Percentiles rank a stretch among this genome's conserved stretches.
phyloP scores from a whole-genome alignment of 2,113 vertebrate genomes.

The Crotalus horridus region DNA sequence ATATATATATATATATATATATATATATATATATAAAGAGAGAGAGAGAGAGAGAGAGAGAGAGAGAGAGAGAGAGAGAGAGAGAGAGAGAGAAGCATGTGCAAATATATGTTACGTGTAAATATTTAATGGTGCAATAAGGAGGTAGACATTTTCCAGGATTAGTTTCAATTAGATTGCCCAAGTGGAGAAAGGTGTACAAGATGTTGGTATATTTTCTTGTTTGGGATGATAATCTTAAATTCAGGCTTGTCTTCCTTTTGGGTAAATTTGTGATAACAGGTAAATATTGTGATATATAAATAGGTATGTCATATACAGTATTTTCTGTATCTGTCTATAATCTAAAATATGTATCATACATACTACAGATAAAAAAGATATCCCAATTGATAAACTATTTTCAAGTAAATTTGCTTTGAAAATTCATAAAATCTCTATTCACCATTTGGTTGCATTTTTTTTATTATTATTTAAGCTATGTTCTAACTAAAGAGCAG shows the following conservation, averaged over 20 bases:
- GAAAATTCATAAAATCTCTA: neutral
- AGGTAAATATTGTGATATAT: neutral
- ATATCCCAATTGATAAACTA: neutral
- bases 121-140: neutral
- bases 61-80: neutral
- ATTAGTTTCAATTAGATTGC: neutral
- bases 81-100: neutral
- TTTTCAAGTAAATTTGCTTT: neutral
- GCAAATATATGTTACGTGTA: neutral
- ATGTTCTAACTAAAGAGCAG: neutral
- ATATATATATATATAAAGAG: no score
- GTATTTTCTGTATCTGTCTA: neutral
- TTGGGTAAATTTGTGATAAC: neutral
- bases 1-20: no score
- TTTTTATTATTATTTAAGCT: neutral
- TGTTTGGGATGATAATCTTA: no score
- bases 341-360: neutral
- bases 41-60: no score
- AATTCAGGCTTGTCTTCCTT: neutral
- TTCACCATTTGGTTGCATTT: constrained; percentile 7
- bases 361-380: neutral
- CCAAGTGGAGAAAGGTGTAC: neutral
- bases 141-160: neutral
- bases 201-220: no score
- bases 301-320: neutral